Percentiles rank a stretch among this genome's conserved stretches.
These are phyloP conservation scores for Noctua janthe DNA, from an alignment of 2,888 invertebrate species.

Conservation along the genomic window DNA sequence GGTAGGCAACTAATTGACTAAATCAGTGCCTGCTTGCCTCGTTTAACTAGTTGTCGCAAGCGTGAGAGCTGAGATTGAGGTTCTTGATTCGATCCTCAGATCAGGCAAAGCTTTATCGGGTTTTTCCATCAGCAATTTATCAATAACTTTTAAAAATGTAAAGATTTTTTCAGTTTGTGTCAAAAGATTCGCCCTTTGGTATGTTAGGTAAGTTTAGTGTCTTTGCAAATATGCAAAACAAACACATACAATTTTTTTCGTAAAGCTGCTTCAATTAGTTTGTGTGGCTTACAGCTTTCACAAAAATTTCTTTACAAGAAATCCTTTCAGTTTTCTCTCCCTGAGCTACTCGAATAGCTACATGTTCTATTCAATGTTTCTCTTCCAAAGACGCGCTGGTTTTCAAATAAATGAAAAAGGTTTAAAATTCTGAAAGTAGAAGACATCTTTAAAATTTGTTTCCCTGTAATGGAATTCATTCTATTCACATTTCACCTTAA, in stretches of 20 bases:
- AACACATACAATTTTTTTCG: not conserved
- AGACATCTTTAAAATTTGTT: slow-evolving; percentile 19
- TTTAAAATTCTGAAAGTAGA: slow-evolving; percentile 11
- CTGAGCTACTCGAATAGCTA: slow-evolving; percentile 6
- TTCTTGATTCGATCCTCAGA: not conserved
- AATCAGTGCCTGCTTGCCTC: not conserved
- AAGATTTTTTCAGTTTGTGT: not conserved
- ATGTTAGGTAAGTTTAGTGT: not conserved
- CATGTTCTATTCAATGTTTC: slow-evolving; percentile 20
- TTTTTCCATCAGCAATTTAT: not conserved
- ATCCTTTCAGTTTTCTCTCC: not conserved
- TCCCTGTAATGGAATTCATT: not conserved
- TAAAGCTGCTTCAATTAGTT: slow-evolving; percentile 15
- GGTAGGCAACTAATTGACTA: not conserved
- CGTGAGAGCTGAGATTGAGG: not conserved
- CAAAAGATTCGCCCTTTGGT: not conserved
- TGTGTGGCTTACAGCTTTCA: slow-evolving; percentile 1
- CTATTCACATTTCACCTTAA: not conserved
- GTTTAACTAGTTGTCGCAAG: not conserved
- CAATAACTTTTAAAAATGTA: not conserved
- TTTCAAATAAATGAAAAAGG: slow-evolving; percentile 27
- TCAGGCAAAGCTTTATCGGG: not conserved
- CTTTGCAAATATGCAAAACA: not conserved
- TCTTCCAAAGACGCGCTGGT: slow-evolving; percentile 1
- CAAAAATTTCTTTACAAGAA: slow-evolving; percentile 17